Conservation (phyloP, 2,888 invertebrate genomes). For the Synergus umbraculus region DNA sequence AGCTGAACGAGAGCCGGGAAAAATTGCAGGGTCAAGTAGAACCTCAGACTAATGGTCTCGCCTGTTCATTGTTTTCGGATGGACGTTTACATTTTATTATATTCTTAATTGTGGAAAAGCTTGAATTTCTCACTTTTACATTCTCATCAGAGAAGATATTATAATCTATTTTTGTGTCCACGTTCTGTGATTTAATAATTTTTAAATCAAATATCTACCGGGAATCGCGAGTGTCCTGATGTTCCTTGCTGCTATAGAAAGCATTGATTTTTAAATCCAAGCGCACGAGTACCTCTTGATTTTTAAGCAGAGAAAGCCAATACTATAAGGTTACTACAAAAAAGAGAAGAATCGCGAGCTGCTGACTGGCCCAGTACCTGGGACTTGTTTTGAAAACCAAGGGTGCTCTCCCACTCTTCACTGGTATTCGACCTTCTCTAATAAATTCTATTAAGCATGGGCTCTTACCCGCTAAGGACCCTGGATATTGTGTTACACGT, state of each 20-base stretch:
- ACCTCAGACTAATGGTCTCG: background rate
- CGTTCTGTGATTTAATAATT: too few species aligned
- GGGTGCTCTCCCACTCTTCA: background rate
- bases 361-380: background rate
- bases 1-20: background rate
- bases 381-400: background rate
- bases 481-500: constrained; percentile 74
- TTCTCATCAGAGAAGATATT: too few species aligned
- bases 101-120: background rate
- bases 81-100: background rate
- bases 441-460: constrained; percentile 77
- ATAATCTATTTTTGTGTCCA: too few species aligned
- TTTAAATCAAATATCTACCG: too few species aligned
- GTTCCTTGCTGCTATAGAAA: background rate
- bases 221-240: too few species aligned
- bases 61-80: background rate
- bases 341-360: background rate
- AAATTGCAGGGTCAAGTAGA: background rate
- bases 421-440: constrained; percentile 59
- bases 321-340: background rate
- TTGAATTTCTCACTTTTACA: background rate
- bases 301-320: background rate
- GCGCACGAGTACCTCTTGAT: background rate
- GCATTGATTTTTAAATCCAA: background rate
- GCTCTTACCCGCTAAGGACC: constrained; percentile 68